Evolutionary conservation across 2,888 invertebrate genomes (phyloP).

Genomic region (Dascillus cervinus): DNA sequence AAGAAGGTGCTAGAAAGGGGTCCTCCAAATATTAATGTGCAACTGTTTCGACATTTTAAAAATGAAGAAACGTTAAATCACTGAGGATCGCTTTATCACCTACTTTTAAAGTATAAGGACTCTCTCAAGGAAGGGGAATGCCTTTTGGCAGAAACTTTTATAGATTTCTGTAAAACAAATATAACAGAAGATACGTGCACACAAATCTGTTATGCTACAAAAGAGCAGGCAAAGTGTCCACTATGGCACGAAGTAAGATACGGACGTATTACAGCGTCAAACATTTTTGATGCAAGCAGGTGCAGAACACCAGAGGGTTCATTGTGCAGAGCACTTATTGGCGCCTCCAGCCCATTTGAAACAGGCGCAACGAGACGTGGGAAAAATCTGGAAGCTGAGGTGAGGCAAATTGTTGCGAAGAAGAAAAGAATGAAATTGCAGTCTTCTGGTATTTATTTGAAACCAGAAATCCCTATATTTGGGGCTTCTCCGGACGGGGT

Average conservation of each 20-base stretch:
- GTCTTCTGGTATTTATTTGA: conserved; percentile 5
- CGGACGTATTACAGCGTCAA: conserved; percentile 17
- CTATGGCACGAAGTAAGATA: conserved; percentile 17
- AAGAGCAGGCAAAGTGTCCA: conserved; percentile 3
- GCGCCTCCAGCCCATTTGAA: conserved; percentile 2
- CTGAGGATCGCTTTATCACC: too few species aligned
- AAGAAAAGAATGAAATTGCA: conserved; percentile 3
- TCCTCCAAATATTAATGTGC: too few species aligned
- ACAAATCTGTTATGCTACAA: not conserved
- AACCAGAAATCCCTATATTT: conserved; percentile 6
- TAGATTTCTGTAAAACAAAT: conserved; percentile 1
- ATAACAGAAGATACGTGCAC: conserved; percentile 2
- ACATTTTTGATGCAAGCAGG: conserved; percentile 11
- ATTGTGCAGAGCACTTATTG: conserved; percentile 4
- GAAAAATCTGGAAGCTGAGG: conserved; percentile 3
- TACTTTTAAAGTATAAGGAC: too few species aligned
- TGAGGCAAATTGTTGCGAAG: too few species aligned
- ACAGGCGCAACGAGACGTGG: conserved; percentile 4
- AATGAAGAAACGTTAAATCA: too few species aligned
- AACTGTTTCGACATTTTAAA: too few species aligned
- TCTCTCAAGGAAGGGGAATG: too few species aligned
- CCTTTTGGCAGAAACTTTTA: too few species aligned
- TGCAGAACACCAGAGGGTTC: conserved; percentile 5
- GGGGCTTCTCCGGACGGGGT: conserved; percentile 23
- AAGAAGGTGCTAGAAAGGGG: too few species aligned